phyloP scores from a whole-genome alignment of 2,888 invertebrate species.

The Cephus spinipes region DNA sequence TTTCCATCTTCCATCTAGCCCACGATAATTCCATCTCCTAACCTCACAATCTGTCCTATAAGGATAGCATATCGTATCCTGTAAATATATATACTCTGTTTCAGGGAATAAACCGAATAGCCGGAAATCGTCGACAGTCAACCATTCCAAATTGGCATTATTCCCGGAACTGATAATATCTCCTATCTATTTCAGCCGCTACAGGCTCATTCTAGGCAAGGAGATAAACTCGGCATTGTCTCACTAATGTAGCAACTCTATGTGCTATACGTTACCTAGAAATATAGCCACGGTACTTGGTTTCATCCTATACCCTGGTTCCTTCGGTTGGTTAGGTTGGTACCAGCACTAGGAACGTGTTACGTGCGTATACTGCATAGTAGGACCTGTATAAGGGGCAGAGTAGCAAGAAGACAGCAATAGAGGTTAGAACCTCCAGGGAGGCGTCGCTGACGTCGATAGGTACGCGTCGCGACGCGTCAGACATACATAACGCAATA shows the following conservation, averaged over 20 bases:
- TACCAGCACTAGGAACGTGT: slow-evolving; percentile 16
- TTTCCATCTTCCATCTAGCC: neutral
- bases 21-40: neutral
- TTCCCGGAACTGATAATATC: neutral
- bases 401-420: neutral
- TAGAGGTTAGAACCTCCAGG: slow-evolving; percentile 9
- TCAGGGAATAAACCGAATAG: neutral
- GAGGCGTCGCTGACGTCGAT: slow-evolving; percentile 22
- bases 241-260: neutral
- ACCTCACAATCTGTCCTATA: neutral
- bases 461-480: slow-evolving; percentile 20
- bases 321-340: neutral
- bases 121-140: neutral
- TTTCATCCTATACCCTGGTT: neutral
- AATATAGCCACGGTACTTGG: neutral
- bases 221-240: neutral
- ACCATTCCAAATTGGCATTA: neutral
- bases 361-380: slow-evolving; percentile 28
- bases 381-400: neutral
- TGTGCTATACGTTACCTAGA: neutral
- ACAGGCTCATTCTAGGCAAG: neutral
- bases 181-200: neutral
- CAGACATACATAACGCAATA: slow-evolving; percentile 17
- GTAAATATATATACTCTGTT: neutral
- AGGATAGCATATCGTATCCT: neutral